Conservation (phyloP, 2,888 invertebrate species). For the Trissolcus brochymenae region DNA sequence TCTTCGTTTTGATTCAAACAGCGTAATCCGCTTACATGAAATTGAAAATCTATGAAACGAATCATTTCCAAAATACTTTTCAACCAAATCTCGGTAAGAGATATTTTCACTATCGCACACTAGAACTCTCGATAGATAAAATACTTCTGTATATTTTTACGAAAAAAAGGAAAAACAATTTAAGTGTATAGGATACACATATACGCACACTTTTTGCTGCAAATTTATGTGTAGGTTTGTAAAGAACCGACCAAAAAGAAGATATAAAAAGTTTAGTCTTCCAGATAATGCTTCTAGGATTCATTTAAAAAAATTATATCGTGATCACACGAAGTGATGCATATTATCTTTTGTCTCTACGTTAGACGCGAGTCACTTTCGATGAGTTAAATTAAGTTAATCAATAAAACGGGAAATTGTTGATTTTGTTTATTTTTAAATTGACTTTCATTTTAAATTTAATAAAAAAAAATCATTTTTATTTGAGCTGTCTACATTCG, state of each 20-base stretch:
- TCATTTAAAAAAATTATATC: no score
- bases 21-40: constrained; percentile 39
- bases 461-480: no score
- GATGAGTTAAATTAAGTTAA: constrained; percentile 39
- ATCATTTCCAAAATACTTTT: constrained; percentile 39
- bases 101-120: constrained; percentile 20
- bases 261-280: no score
- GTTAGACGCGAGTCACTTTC: constrained; percentile 35
- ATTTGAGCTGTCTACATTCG: no score
- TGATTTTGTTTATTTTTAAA: no score
- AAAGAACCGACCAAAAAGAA: no score
- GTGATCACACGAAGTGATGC: constrained; percentile 3
- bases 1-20: constrained; percentile 27
- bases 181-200: no score
- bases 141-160: constrained; percentile 8
- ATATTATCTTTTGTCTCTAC: constrained; percentile 31
- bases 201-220: no score
- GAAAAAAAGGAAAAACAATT: no score
- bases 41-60: constrained; percentile 41
- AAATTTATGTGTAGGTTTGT: no score
- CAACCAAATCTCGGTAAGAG: constrained; percentile 31
- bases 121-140: constrained; percentile 20
- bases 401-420: constrained; percentile 33
- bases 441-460: no score
- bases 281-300: no score